These are phyloP conservation scores for Fregetta grallaria DNA, from an alignment of 2,113 vertebrate genomes.

Conservation along the genomic window DNA sequence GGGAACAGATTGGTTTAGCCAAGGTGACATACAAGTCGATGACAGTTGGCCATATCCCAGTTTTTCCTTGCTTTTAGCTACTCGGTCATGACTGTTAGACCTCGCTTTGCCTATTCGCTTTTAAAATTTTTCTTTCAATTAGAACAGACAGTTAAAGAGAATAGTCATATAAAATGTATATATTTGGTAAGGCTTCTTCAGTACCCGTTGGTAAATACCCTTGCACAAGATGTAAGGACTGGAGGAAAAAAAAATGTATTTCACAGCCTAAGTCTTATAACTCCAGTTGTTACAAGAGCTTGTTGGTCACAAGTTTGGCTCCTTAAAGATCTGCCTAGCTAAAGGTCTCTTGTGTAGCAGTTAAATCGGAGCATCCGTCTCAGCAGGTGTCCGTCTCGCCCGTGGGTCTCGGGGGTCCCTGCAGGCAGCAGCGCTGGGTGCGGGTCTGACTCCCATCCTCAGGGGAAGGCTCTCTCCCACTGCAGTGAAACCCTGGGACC, in stretches of 20 bases:
- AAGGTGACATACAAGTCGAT: neutral
- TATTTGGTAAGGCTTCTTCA: neutral
- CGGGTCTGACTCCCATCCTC: neutral
- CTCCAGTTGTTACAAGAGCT: neutral
- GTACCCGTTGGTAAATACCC: neutral
- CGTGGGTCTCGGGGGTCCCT: neutral
- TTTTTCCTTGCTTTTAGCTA: neutral
- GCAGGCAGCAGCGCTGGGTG: neutral
- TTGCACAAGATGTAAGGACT: neutral
- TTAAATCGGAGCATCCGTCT: neutral
- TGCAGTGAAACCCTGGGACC: neutral
- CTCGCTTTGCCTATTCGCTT: neutral
- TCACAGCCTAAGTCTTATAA: neutral
- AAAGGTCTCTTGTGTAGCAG: neutral
- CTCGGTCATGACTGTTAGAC: neutral
- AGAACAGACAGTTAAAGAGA: neutral
- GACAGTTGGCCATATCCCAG: constrained; percentile 24
- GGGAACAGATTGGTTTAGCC: constrained; percentile 35
- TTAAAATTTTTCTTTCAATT: neutral
- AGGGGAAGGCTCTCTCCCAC: neutral
- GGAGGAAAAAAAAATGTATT: neutral
- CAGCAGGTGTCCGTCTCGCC: neutral
- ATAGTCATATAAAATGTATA: accelerated
- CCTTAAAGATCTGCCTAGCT: neutral
- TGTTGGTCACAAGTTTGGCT: neutral